phyloP scores from a whole-genome alignment of 2,888 invertebrate genomes.

The Carpatolechia fugitivella region DNA sequence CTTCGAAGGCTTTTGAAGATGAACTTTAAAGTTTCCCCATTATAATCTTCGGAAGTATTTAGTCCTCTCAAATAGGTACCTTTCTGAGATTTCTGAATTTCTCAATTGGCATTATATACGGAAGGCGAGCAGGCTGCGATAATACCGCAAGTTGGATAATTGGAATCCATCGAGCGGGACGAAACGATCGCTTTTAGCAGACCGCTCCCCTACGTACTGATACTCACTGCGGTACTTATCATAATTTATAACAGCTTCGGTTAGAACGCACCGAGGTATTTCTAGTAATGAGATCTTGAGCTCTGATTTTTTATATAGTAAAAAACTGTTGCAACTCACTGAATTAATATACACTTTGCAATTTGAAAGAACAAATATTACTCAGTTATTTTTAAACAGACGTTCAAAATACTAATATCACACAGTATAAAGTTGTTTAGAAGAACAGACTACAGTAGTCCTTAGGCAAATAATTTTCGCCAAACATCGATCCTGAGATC shows the following conservation, averaged over 20 bases:
- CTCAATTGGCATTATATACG: background rate
- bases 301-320: background rate
- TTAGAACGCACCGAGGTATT: conserved; percentile 2
- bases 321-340: background rate
- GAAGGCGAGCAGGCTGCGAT: conserved; percentile 12
- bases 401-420: no score
- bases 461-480: no score
- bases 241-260: conserved; percentile 13
- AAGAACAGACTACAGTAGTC: no score
- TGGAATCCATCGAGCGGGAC: conserved; percentile 22
- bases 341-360: no score
- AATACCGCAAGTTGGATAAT: conserved; percentile 23
- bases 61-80: no score
- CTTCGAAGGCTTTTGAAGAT: no score
- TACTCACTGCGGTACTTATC: conserved; percentile 13
- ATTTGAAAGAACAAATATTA: no score
- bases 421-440: no score
- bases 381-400: no score
- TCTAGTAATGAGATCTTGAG: conserved; percentile 9
- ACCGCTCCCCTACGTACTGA: conserved; percentile 12
- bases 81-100: background rate
- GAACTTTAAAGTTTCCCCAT: no score
- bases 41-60: no score
- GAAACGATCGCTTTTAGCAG: conserved; percentile 15
- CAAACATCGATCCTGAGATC: no score